Conservation (phyloP, 1,140 invertebrate species). For the Rhopalosiphum padi region DNA sequence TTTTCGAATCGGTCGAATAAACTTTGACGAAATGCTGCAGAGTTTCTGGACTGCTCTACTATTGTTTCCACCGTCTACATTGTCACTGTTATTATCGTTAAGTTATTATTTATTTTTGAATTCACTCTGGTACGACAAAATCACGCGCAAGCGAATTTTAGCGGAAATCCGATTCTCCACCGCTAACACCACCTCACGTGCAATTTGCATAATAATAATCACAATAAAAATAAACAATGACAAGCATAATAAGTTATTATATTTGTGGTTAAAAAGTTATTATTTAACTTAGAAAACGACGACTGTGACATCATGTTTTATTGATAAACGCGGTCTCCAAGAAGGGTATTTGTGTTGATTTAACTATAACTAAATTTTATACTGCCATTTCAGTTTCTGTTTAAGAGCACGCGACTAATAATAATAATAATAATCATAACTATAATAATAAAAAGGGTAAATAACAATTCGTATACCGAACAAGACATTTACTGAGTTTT, state of each 20-base stretch:
- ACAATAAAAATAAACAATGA: not conserved
- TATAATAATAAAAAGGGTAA: not conserved
- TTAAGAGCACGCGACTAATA: not conserved
- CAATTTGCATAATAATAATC: not conserved
- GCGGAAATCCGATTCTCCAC: not conserved
- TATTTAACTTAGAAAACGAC: slow-evolving; percentile 50
- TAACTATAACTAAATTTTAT: not conserved
- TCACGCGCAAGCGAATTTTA: not conserved
- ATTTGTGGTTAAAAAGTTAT: slow-evolving; percentile 40
- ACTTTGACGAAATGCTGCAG: slow-evolving; percentile 14
- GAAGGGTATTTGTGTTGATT: slow-evolving; percentile 16
- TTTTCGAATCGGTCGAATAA: not conserved
- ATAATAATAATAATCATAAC: not conserved
- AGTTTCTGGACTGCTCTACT: not conserved
- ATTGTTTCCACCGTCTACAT: not conserved
- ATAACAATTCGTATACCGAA: slow-evolving; percentile 27
- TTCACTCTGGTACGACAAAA: not conserved
- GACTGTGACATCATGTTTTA: slow-evolving; percentile 42
- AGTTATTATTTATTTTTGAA: slow-evolving; percentile 15
- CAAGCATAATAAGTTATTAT: slow-evolving; percentile 39
- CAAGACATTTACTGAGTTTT: slow-evolving; percentile 8
- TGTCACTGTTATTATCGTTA: not conserved
- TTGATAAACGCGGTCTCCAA: slow-evolving; percentile 39
- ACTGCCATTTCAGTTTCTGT: not conserved
- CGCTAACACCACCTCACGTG: not conserved